These are phyloP conservation scores for Phyllostomus discolor DNA, from an alignment of 2,113 vertebrate species.

Conservation along the genomic window DNA sequence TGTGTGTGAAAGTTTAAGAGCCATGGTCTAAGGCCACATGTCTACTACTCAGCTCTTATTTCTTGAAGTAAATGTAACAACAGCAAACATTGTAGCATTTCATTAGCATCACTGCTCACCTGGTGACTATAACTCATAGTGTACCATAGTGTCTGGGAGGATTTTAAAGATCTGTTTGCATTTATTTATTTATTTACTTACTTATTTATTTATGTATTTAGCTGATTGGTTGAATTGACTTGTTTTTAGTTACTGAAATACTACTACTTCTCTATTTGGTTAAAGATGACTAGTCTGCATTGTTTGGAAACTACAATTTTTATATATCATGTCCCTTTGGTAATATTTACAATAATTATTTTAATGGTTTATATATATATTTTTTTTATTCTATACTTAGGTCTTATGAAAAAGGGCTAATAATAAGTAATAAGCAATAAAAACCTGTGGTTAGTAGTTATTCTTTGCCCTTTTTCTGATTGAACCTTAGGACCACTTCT, in stretches of 20 bases:
- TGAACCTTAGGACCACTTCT: neutral
- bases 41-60: neutral
- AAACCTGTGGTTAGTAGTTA: neutral
- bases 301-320: neutral
- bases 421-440: neutral
- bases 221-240: neutral
- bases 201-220: neutral
- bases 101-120: neutral
- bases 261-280: neutral
- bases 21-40: neutral
- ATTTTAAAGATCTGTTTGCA: neutral
- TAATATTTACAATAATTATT: slow-evolving; percentile 8
- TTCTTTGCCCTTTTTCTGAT: neutral
- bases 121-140: neutral
- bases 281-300: neutral
- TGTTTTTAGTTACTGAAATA: neutral
- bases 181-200: neutral
- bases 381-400: neutral
- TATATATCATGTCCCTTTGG: neutral
- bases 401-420: neutral
- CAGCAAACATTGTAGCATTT: neutral
- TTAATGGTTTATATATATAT: neutral
- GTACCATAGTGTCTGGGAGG: neutral
- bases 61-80: neutral
- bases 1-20: neutral